Evolutionary conservation across 2,797 vertebrate genomes (phyloP).

Genomic region (Rhinoraja longicauda): DNA sequence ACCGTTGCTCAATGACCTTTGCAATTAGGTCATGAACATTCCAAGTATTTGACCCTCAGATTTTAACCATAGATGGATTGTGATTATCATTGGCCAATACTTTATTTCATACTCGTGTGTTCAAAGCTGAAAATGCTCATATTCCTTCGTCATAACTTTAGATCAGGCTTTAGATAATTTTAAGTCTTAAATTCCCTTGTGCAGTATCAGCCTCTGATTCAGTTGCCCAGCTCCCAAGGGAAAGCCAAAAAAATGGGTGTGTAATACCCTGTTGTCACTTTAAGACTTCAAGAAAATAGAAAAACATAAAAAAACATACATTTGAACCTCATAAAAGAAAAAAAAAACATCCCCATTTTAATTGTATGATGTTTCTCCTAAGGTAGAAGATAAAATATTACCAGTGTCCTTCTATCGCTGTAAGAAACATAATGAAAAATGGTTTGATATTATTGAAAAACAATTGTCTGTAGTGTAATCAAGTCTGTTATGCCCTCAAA

Average conservation of each 20-base stretch:
- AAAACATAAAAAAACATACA: background rate
- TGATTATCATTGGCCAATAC: background rate
- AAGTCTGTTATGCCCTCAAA: conserved; percentile 77
- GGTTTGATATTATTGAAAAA: conserved; percentile 71
- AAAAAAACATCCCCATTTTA: conserved; percentile 63
- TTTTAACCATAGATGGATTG: background rate
- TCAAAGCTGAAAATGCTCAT: background rate
- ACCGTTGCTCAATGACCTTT: background rate
- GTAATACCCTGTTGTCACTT: background rate
- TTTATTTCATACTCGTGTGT: background rate
- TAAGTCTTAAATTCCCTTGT: background rate
- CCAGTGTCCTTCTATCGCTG: conserved; percentile 66
- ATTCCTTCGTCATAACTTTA: background rate
- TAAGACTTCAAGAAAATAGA: background rate
- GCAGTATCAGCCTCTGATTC: background rate
- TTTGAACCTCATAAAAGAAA: background rate
- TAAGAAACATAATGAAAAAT: conserved; percentile 73
- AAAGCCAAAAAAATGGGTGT: background rate
- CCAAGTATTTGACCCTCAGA: too few relatives aligned
- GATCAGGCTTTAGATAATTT: too few relatives aligned
- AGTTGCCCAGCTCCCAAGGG: background rate
- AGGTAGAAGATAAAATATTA: conserved; percentile 67
- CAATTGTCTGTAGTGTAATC: conserved; percentile 80
- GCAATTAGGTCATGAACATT: background rate
- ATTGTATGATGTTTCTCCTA: conserved; percentile 62